Base-by-base conservation (phyloP, 2,113 vertebrate species). In the Jacana jacana region DNA sequence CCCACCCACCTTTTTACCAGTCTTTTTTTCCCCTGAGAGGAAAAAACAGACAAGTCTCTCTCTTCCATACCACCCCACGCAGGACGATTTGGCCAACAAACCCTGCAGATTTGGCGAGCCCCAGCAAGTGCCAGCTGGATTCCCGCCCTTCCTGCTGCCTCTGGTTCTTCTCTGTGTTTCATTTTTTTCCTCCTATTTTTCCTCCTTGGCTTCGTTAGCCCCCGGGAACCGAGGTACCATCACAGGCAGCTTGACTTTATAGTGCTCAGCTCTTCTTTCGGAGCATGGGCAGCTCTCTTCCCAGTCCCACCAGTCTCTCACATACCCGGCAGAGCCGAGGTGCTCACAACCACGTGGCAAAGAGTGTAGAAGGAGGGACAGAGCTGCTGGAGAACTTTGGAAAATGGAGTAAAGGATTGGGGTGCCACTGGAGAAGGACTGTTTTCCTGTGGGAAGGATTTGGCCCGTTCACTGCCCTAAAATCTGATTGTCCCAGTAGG, bases 161-260 rank as follows among this genome's bases (percentile, higher is more conserved):
- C 73, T 52, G 31, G 17, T 80, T 76, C 33, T 24, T 39, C 63
- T 69, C 57, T 22, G 3, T 22, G 3, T 71, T 88, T 81, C 5
- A 2, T 46, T 46, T 46, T 46, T 92, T 94, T 84, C 31, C 35
- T 75, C 55, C 64, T 61, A 28, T 79, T 89, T 85, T 79, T 46
- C 39, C 52, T 72, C 17, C 81, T 68, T 68, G 6, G 48, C 52
- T 91, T 66, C 46, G 55, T 71, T n/a, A 81, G 83, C 76, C 76
- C 64, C 80, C 58, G 51, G 69, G 68, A 86, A 37, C 66, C 0
- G 0, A 46, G 12, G 48, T 58, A 19, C 37, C 66, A 58, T 28
- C 0, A 0, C 0, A 2, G 19, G 58, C 39, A 80, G 46, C 69
- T 68, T 54, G n/a, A 91, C 8, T 30, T 72, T 24, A 13, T 17